Conservation (phyloP, 2,797 vertebrate species). For the Bovichtus variegatus region DNA sequence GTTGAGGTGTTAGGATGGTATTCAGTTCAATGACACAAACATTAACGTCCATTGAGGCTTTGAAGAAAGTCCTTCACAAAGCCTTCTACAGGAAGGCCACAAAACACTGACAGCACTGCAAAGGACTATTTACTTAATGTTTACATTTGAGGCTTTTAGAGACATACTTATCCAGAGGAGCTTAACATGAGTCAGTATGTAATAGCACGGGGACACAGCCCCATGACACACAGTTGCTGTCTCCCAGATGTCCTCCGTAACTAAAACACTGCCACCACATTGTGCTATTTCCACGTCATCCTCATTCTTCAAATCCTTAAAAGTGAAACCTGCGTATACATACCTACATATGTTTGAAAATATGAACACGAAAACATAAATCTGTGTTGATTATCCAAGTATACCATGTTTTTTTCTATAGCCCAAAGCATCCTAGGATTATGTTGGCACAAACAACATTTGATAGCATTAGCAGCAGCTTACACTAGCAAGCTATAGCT, state of each 20-base stretch:
- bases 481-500: no score
- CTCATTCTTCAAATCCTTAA: no score
- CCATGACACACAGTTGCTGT: constrained; percentile 41
- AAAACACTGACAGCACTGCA: constrained; percentile 21
- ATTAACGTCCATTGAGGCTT: constrained; percentile 20
- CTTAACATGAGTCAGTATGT: constrained; percentile 32
- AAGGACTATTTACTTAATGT: constrained; percentile 55
- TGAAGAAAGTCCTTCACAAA: constrained; percentile 21
- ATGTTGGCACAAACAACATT: neutral
- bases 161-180: constrained; percentile 33
- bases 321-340: no score
- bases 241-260: constrained; percentile 53
- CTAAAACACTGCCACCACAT: constrained; percentile 39
- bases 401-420: neutral
- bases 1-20: constrained; percentile 6
- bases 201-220: constrained; percentile 26
- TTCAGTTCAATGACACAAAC: constrained; percentile 41
- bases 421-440: neutral
- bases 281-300: neutral
- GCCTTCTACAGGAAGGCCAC: constrained; percentile 25
- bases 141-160: constrained; percentile 70
- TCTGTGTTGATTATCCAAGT: neutral
- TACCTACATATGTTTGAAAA: no score
- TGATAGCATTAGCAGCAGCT: neutral
- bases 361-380: neutral